Conservation (phyloP, 2,888 invertebrate species). For the Ophion obscuratus region DNA sequence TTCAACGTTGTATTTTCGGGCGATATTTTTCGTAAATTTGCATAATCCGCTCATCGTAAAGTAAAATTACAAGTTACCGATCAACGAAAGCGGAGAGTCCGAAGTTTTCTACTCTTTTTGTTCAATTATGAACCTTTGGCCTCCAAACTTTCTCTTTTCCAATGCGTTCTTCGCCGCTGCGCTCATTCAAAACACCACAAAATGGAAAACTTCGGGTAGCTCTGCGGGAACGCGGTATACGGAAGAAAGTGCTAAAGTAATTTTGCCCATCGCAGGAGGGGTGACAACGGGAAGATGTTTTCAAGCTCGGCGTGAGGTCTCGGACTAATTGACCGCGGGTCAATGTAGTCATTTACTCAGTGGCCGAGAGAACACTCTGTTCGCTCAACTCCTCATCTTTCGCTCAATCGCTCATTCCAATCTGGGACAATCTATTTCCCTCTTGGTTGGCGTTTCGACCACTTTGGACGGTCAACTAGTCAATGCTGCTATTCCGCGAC, state of each 20-base stretch:
- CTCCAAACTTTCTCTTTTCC: conserved; percentile 54
- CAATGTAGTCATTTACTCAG: conserved; percentile 74
- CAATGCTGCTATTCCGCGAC: conserved; percentile 23
- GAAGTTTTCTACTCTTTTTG: conserved; percentile 2
- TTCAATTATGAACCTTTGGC: conserved; percentile 8
- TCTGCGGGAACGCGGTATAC: conserved; percentile 46
- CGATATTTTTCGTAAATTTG: not conserved
- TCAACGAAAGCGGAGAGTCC: not conserved
- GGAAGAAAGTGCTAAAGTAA: conserved; percentile 35
- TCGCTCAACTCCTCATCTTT: conserved; percentile 63
- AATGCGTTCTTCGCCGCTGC: conserved; percentile 19
- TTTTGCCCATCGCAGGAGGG: conserved; percentile 9
- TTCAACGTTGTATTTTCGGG: not conserved
- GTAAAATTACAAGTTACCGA: not conserved
- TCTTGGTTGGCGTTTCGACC: conserved; percentile 69
- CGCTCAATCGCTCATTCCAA: conserved; percentile 59
- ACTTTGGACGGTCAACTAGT: conserved; percentile 55
- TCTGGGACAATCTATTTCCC: conserved; percentile 53
- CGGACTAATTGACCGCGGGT: conserved; percentile 73
- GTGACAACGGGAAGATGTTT: conserved; percentile 35
- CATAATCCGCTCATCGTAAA: not conserved
- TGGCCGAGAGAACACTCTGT: conserved; percentile 55
- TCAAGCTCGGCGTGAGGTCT: conserved; percentile 66
- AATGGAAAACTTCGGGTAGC: conserved; percentile 44
- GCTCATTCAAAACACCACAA: conserved; percentile 50